A percentile compares a stretch with the other conserved stretches of the same genome.
Conservation (phyloP, 2,113 vertebrate genomes). For the Festucalex cinctus region DNA sequence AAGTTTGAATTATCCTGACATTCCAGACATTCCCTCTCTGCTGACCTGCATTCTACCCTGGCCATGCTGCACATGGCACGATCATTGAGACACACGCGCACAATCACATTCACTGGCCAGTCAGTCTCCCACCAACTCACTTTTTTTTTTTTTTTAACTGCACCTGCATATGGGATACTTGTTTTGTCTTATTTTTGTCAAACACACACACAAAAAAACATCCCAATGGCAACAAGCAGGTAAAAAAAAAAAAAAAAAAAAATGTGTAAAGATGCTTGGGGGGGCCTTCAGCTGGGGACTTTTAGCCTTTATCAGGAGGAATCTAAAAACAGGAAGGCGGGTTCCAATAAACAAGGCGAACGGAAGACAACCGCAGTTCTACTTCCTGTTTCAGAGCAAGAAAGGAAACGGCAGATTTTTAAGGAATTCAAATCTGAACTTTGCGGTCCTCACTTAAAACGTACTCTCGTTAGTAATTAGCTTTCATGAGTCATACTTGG, state of each 20-base stretch:
- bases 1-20: slow-evolving; percentile 65
- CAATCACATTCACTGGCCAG: background rate
- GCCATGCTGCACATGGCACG: slow-evolving; percentile 55
- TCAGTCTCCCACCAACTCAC: slow-evolving; percentile 7
- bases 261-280: slow-evolving; percentile 4
- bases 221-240: background rate
- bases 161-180: slow-evolving; percentile 44
- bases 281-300: slow-evolving; percentile 48
- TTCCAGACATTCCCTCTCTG: slow-evolving; percentile 69
- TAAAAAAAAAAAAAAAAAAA: slow-evolving; percentile 13
- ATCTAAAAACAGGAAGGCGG: slow-evolving; percentile 77
- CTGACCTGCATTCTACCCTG: slow-evolving; percentile 69
- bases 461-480: background rate
- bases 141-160: slow-evolving; percentile 32
- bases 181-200: slow-evolving; percentile 32
- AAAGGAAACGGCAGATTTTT: slow-evolving; percentile 75
- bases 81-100: slow-evolving; percentile 24
- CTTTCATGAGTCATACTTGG: background rate
- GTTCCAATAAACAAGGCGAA: slow-evolving; percentile 72
- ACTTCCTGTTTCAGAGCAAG: slow-evolving; percentile 66
- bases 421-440: slow-evolving; percentile 70
- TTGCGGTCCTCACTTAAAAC: slow-evolving; percentile 9
- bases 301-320: slow-evolving; percentile 66
- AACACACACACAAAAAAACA: slow-evolving; percentile 16
- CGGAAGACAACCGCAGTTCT: slow-evolving; percentile 65